These are phyloP conservation scores for Pavo muticus DNA, from an alignment of 2,113 vertebrate genomes.

Conservation along the genomic window DNA sequence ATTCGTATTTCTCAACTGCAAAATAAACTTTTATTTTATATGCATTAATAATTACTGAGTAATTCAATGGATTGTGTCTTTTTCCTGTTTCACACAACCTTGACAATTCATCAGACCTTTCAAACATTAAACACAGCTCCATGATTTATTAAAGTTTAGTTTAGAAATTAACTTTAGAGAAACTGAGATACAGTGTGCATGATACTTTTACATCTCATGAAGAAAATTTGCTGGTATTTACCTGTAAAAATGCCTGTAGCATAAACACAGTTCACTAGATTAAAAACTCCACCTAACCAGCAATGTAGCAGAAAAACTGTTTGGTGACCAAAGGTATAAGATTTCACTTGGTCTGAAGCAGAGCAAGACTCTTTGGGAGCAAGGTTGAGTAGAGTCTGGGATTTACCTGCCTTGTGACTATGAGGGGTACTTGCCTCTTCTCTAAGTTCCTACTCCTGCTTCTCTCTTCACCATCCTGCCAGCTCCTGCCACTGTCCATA, in stretches of 20 bases:
- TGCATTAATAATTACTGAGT: neutral
- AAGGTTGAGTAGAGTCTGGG: neutral
- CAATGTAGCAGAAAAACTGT: neutral
- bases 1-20: neutral
- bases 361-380: neutral
- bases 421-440: neutral
- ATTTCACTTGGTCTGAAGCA: neutral
- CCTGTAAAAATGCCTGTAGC: neutral
- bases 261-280: neutral
- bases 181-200: neutral
- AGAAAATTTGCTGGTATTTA: neutral
- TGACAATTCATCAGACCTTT: constrained; percentile 12
- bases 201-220: neutral
- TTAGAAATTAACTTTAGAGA: constrained; percentile 48
- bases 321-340: neutral
- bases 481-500: neutral
- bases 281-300: neutral
- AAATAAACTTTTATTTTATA: neutral
- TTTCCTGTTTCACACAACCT: neutral
- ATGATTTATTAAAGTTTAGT: constrained; percentile 21
- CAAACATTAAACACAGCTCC: constrained; percentile 35
- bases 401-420: neutral
- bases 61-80: neutral
- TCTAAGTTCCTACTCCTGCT: neutral
- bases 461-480: neutral